Evolutionary conservation across 2,797 vertebrate species (phyloP).

Genomic region (Tauraco hartlaubi): DNA sequence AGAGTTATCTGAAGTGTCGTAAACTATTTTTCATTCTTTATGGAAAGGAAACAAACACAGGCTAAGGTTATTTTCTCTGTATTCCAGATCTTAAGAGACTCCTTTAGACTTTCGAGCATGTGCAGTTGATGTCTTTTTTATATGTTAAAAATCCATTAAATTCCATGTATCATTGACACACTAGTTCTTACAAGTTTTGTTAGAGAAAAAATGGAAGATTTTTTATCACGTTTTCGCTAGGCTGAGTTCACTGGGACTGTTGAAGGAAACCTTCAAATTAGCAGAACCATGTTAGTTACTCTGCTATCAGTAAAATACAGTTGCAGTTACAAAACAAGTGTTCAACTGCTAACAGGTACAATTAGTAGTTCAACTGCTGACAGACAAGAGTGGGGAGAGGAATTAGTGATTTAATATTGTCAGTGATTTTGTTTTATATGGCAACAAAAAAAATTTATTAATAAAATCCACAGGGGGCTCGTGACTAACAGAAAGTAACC

Average conservation of each 20-base stretch:
- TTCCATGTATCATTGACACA: background rate
- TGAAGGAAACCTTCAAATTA: background rate
- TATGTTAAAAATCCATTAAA: background rate
- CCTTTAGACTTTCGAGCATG: background rate
- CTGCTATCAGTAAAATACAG: background rate
- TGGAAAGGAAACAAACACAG: background rate
- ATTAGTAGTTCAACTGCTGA: background rate
- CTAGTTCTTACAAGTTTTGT: background rate
- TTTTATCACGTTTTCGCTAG: background rate
- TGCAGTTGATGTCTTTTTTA: background rate
- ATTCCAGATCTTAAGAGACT: background rate
- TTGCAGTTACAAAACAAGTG: background rate
- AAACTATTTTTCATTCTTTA: background rate
- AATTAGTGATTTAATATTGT: background rate
- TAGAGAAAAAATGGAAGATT: background rate
- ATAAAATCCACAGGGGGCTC: background rate
- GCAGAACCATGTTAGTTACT: background rate
- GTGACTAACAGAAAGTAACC: constrained; percentile 10
- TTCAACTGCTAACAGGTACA: background rate
- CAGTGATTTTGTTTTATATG: background rate
- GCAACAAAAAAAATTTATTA: constrained; percentile 10
- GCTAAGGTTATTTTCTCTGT: background rate
- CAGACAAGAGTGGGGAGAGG: background rate
- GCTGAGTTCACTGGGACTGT: background rate
- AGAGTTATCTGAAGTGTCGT: background rate